These are phyloP conservation scores for Epizoanthus fatuus DNA, from an alignment of 92 coral and sea anemone genomes.

Conservation along the genomic window DNA sequence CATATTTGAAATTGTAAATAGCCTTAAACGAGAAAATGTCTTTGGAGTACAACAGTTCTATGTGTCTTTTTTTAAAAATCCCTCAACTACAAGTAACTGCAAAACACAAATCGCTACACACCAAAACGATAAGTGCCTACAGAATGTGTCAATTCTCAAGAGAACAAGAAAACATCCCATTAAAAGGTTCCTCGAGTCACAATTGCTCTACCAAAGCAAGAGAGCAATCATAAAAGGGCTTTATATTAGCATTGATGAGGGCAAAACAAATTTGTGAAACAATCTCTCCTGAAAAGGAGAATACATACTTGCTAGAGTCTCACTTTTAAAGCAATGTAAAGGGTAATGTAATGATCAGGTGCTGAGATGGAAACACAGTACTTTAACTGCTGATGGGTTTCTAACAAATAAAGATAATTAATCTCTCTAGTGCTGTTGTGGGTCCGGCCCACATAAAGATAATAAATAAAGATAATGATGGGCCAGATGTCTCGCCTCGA, in stretches of 20 bases:
- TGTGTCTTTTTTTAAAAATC: neutral
- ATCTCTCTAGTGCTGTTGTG: too few species aligned
- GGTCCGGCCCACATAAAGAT: too few species aligned
- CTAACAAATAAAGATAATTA: too few species aligned
- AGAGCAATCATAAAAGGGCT: slow-evolving; percentile 1
- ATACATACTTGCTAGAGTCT: neutral
- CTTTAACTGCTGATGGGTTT: neutral
- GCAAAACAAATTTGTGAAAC: neutral
- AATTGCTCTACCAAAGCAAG: neutral
- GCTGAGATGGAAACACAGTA: neutral
- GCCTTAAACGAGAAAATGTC: neutral
- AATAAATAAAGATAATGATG: neutral
- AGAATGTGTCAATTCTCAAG: neutral
- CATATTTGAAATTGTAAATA: neutral
- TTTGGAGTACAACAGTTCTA: neutral
- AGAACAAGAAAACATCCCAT: slow-evolving; percentile 4
- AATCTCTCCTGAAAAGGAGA: neutral
- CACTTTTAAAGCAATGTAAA: neutral
- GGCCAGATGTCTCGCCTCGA: neutral
- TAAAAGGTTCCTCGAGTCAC: neutral
- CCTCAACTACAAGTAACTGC: neutral
- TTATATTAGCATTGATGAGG: neutral
- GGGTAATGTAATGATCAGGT: neutral
- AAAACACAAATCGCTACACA: neutral
- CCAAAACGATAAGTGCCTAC: neutral